Percentiles rank a stretch among this genome's conserved stretches.
Conservation (phyloP, 92 coral and sea anemone species). For the Actinernus sp. region DNA sequence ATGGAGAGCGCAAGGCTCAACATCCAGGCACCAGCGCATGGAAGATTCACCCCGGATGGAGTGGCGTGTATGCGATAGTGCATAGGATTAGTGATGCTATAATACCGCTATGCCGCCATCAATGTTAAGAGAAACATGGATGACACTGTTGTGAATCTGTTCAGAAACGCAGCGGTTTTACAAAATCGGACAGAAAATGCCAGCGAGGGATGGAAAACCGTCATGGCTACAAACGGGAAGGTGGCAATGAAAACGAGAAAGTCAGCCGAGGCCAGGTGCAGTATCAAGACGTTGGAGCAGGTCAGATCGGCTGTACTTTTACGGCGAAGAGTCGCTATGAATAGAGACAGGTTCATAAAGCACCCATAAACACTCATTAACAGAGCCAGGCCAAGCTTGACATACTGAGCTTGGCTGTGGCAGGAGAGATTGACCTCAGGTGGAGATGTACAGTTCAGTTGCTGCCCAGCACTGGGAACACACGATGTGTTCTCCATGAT, state of each 20-base stretch:
- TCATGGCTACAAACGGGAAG: not conserved
- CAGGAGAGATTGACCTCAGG: too few species aligned
- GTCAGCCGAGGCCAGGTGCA: slow-evolving; percentile 12
- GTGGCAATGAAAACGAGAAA: slow-evolving; percentile 5
- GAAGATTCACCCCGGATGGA: not conserved
- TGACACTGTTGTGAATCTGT: slow-evolving; percentile 3
- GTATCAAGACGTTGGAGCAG: not conserved
- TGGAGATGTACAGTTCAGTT: too few species aligned
- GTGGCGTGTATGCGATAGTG: not conserved
- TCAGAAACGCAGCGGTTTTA: slow-evolving; percentile 2
- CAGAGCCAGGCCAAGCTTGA: too few species aligned
- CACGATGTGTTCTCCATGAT: too few species aligned
- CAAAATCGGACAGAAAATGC: not conserved
- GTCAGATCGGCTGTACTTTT: not conserved
- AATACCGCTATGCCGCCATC: slow-evolving; percentile 5
- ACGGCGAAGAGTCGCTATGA: not conserved
- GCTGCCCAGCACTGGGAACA: too few species aligned
- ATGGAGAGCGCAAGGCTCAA: not conserved
- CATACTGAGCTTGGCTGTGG: too few species aligned
- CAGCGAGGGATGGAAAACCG: not conserved
- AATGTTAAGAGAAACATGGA: slow-evolving; percentile 11
- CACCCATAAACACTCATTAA: too few species aligned
- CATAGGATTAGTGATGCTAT: slow-evolving; percentile 13
- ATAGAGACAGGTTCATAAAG: too few species aligned
- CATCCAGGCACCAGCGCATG: slow-evolving; percentile 4